Base-by-base conservation (phyloP, 2,797 vertebrate genomes). In the Antennarius maculatus region DNA sequence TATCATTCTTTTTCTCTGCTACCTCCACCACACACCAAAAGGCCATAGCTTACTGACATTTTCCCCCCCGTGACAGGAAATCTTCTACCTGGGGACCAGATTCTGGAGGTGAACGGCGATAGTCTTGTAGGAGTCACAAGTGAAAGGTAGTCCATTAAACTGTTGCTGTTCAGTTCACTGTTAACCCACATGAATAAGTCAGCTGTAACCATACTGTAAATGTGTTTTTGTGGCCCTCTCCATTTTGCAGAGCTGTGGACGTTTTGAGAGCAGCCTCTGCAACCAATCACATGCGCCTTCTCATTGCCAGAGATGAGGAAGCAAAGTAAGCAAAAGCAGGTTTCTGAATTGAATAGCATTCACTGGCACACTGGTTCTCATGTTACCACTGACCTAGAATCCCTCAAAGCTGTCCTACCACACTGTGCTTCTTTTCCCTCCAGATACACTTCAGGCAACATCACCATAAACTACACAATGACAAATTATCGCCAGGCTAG, bases 41-140 rank as follows among this genome's bases (percentile, higher is more conserved):
- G 8, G n/a, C 47, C 62, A 15, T 50, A 46, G 15, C 18, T 17
- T 3, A 49, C 23, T 28, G 48, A 51, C 9, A 16, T 46, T 61
- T 13, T 68, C 45, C 74, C 7, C 55, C 28, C 8, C 50, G 45
- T 73, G 10, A 48, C 86, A 97, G 96, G 96, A 45, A 94, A 95
- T 70, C 91, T 97, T 61, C 87, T 95, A 80, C 91, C 96, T 28
- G 96, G 96, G 57, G 96, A 97, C 87, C 96, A 97, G 90, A 97
- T 97, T 83, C 77, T 97, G 86, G 96, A 97, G 81, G 96, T 97
- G 73, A 97, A 97, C 0, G 95, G 95, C 37, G 95, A 96, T 57
- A 95, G 92, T 76, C 80, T 97, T 54, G 91, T 95, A 34, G 95
- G 95, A 61, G 94, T 96, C 45, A 96, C 96, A 10, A 96, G 93